Percentiles rank a stretch among this genome's conserved stretches.
Evolutionary conservation across 2,113 vertebrate species (phyloP).

Genomic region (Panurus biarmicus): DNA sequence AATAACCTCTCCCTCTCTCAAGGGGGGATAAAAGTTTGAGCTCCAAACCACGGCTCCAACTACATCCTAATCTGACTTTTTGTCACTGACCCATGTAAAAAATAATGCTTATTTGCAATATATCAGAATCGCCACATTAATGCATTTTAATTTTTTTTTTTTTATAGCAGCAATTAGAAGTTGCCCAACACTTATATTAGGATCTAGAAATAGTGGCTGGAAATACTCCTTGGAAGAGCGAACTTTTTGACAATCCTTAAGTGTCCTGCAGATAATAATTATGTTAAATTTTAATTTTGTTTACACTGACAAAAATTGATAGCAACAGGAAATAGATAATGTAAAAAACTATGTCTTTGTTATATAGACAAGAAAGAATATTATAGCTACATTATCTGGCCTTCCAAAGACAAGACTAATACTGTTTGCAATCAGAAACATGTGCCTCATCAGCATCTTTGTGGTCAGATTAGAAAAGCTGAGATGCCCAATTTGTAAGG

Average conservation of each 20-base stretch:
- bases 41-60: background rate
- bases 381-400: background rate
- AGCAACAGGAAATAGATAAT: slow-evolving; percentile 3
- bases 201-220: background rate
- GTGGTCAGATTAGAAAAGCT: background rate
- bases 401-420: background rate
- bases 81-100: background rate
- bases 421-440: background rate
- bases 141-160: background rate
- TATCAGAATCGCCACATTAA: background rate
- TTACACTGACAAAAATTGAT: background rate
- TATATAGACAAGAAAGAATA: background rate
- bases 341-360: background rate
- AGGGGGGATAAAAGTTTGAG: background rate
- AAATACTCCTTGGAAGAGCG: background rate
- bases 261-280: background rate
- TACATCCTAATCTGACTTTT: background rate
- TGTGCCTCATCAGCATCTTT: background rate
- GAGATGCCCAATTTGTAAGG: background rate
- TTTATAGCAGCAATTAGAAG: background rate
- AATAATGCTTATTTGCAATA: background rate
- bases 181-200: background rate
- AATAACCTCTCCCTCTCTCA: slow-evolving; percentile 49
- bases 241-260: background rate
- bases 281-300: background rate